A percentile compares a stretch with the other conserved stretches of the same genome.
Evolutionary conservation across 2,888 invertebrate species (phyloP).

Genomic region (Galeopsomyia nigrocyanea): DNA sequence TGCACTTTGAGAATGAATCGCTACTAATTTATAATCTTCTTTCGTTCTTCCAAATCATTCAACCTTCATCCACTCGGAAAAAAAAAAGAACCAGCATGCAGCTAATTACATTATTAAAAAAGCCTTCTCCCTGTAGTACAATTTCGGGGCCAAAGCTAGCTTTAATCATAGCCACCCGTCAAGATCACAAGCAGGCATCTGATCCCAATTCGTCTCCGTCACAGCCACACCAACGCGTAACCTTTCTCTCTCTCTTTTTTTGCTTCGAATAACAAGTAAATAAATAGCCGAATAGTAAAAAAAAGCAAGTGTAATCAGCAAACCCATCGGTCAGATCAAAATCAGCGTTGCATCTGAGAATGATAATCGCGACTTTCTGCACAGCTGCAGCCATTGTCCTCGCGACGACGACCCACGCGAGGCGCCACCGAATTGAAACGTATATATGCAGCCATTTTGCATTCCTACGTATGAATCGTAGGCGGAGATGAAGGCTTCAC

Average conservation of each 20-base stretch:
- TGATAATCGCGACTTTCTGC: constrained; percentile 47
- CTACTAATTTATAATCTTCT: neutral
- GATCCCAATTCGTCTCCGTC: constrained; percentile 43
- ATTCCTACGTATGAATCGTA: constrained; percentile 65
- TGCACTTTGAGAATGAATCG: neutral
- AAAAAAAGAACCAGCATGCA: neutral
- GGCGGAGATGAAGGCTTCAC: constrained; percentile 67
- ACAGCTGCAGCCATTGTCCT: constrained; percentile 44
- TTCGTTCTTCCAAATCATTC: constrained; percentile 6
- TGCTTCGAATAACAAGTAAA: neutral
- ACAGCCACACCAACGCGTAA: neutral
- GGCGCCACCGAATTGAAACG: constrained; percentile 63
- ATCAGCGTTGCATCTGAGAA: constrained; percentile 35
- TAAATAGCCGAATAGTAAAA: neutral
- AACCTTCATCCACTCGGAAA: too few relatives aligned
- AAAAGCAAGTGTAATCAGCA: neutral
- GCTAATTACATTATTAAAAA: constrained; percentile 35
- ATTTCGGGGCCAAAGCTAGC: constrained; percentile 26
- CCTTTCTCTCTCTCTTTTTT: neutral
- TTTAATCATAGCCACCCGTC: constrained; percentile 24
- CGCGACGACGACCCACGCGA: constrained; percentile 29
- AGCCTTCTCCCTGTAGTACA: constrained; percentile 8
- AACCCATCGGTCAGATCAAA: constrained; percentile 42
- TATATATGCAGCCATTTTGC: constrained; percentile 61
- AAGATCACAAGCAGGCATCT: constrained; percentile 21